Evolutionary conservation across 2,888 invertebrate species (phyloP).

Genomic region (Meghimatium bilineatum): DNA sequence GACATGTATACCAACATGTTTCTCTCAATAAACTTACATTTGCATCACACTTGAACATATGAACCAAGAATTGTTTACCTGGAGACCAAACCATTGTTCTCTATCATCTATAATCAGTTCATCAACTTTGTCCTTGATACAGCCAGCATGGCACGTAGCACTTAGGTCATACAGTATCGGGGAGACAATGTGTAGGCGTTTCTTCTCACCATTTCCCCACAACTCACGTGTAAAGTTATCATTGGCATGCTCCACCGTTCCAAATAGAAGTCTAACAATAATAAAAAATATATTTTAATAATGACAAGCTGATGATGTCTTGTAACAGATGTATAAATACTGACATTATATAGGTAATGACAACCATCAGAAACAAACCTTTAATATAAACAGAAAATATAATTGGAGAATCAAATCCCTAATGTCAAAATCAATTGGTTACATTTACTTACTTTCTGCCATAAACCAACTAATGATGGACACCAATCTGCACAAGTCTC

Average conservation of each 20-base stretch:
- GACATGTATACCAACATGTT: too few relatives aligned
- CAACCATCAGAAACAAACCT: too few relatives aligned
- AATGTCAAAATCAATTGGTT: too few relatives aligned
- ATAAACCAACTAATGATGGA: too few relatives aligned
- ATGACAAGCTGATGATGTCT: too few relatives aligned
- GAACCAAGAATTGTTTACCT: slow-evolving; percentile 11
- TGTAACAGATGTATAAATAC: too few relatives aligned
- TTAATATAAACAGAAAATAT: too few relatives aligned
- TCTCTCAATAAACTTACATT: too few relatives aligned
- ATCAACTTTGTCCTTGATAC: slow-evolving; percentile 55
- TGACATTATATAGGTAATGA: too few relatives aligned
- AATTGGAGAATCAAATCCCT: too few relatives aligned
- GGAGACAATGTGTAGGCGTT: slow-evolving; percentile 51
- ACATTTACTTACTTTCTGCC: too few relatives aligned
- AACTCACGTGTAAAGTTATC: slow-evolving; percentile 62
- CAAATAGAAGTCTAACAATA: slow-evolving; percentile 78
- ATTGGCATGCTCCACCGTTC: slow-evolving; percentile 58
- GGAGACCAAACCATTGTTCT: slow-evolving; percentile 47
- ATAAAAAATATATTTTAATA: slow-evolving; percentile 55
- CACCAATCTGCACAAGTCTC: too few relatives aligned
- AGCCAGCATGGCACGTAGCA: slow-evolving; percentile 55
- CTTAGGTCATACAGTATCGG: slow-evolving; percentile 38
- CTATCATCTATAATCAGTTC: slow-evolving; percentile 44
- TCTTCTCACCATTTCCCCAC: slow-evolving; percentile 57
- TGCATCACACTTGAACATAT: neutral